Conservation (phyloP, 2,797 vertebrate genomes). For the Hydrolagus colliei region DNA sequence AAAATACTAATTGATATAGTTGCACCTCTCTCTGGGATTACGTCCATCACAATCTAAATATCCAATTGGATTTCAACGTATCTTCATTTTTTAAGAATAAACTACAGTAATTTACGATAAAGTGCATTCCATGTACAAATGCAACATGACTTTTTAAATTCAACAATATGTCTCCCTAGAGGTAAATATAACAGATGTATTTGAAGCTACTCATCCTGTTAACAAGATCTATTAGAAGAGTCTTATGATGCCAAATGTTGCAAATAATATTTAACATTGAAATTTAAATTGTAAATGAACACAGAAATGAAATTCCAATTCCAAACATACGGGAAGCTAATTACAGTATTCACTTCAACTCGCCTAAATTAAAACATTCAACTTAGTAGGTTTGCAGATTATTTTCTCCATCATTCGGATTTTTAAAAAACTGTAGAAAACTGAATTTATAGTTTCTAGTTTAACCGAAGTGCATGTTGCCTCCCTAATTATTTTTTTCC, state of each 20-base stretch:
- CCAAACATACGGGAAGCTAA: neutral
- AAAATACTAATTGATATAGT: neutral
- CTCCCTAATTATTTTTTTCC: neutral
- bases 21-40: neutral
- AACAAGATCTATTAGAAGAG: neutral
- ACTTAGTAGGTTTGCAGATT: neutral
- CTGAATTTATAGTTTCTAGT: neutral
- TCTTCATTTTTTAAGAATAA: neutral
- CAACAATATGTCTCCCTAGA: too few relatives aligned
- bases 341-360: neutral
- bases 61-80: neutral
- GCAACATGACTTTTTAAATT: neutral
- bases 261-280: neutral
- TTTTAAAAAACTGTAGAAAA: neutral
- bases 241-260: neutral
- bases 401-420: neutral
- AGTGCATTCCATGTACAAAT: neutral
- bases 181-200: too few relatives aligned
- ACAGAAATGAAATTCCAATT: neutral
- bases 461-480: neutral
- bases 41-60: neutral
- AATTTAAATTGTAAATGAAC: neutral
- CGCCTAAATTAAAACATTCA: neutral
- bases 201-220: too few relatives aligned
- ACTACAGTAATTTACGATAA: neutral